Percentiles rank a stretch among this genome's conserved stretches.
Evolutionary conservation across 92 coral and sea anemone species (phyloP).

Genomic region (Hydrozoanthus gracilis): DNA sequence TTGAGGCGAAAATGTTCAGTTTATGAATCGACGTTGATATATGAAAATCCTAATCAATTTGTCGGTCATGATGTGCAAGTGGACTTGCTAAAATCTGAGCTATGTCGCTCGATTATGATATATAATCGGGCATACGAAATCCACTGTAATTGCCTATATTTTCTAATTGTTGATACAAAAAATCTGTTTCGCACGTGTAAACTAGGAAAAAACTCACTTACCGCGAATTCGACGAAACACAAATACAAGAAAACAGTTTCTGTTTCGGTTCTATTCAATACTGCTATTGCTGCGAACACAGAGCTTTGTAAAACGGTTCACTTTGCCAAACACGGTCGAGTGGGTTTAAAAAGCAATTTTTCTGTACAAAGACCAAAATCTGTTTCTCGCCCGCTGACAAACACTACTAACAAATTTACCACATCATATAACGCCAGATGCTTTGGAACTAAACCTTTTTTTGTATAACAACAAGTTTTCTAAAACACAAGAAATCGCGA

Average conservation of each 20-base stretch:
- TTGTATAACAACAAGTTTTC: neutral
- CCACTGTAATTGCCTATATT: neutral
- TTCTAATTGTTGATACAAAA: neutral
- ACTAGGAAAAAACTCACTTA: neutral
- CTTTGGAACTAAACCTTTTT: neutral
- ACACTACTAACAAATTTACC: neutral
- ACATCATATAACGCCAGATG: conserved; percentile 16
- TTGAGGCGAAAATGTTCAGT: too few relatives aligned
- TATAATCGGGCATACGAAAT: neutral
- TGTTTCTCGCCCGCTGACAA: conserved; percentile 4
- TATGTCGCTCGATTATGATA: neutral
- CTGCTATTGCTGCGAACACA: neutral
- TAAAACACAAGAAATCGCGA: neutral
- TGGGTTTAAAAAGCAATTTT: neutral
- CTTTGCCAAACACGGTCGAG: neutral
- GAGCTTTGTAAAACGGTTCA: neutral
- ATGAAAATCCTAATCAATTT: too few relatives aligned
- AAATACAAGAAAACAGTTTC: neutral
- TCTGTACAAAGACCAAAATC: neutral
- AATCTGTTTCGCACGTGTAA: conserved; percentile 14
- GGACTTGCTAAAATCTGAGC: neutral
- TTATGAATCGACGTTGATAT: too few relatives aligned
- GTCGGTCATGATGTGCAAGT: too few relatives aligned
- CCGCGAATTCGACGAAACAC: conserved; percentile 5
- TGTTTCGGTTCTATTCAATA: neutral